Evolutionary conservation across 2,888 invertebrate genomes (phyloP).

Genomic region (Hypercompe scribonia): DNA sequence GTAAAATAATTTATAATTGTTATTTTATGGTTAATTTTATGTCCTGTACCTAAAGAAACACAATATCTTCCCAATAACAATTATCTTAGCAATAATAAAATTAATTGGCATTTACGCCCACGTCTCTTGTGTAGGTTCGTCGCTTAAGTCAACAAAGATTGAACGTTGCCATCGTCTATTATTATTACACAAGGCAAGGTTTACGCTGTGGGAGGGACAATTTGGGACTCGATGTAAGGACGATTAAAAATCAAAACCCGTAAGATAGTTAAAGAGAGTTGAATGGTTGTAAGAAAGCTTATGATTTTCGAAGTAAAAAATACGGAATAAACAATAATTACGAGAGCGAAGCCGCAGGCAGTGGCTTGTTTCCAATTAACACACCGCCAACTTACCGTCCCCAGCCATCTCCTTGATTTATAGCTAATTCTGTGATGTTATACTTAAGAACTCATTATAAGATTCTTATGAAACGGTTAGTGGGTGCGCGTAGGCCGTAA

Average conservation of each 20-base stretch:
- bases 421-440: background rate
- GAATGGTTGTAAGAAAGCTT: background rate
- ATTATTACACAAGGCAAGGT: background rate
- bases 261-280: no score
- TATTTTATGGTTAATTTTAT: background rate
- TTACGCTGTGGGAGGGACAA: background rate
- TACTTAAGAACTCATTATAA: background rate
- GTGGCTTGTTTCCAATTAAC: background rate
- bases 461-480: background rate
- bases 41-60: background rate
- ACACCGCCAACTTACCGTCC: no score
- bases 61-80: background rate
- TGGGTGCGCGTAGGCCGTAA: background rate
- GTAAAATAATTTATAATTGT: no score
- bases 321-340: no score
- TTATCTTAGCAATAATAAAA: constrained; percentile 4
- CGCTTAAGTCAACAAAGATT: constrained; percentile 5
- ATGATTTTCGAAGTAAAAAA: background rate
- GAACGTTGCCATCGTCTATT: background rate
- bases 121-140: constrained; percentile 14
- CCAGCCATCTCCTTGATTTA: background rate
- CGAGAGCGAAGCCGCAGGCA: no score
- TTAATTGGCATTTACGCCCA: constrained; percentile 16
- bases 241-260: background rate
- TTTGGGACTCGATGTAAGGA: background rate